A percentile compares a stretch with the other conserved stretches of the same genome.
phyloP scores from a whole-genome alignment of 2,113 vertebrate genomes.

The Psephotus haematonotus region DNA sequence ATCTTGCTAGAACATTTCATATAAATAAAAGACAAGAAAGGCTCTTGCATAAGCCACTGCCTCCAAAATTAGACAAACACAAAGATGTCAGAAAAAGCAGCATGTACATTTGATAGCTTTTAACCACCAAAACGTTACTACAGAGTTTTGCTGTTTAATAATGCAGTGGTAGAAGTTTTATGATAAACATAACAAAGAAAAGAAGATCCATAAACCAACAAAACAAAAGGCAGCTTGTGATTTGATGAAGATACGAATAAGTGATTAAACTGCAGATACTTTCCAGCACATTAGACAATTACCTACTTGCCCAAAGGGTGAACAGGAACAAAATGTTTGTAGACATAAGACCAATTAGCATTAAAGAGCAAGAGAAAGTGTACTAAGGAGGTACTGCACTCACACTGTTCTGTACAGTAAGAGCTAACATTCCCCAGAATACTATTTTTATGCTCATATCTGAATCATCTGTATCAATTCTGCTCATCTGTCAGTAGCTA shows the following conservation, averaged over 20 bases:
- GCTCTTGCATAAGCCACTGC: not conserved
- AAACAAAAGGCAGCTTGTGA: not conserved
- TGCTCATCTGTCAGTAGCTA: not conserved
- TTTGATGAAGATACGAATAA: not conserved
- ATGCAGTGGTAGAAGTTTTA: not conserved
- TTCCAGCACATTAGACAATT: not conserved
- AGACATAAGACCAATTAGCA: not conserved
- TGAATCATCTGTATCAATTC: not conserved
- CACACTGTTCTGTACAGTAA: not conserved
- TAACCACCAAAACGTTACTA: not conserved
- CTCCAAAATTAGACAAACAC: not conserved
- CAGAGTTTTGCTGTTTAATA: not conserved
- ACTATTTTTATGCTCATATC: not conserved
- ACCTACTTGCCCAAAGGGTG: not conserved
- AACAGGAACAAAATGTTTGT: not conserved
- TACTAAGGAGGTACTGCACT: not conserved
- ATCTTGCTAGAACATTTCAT: not conserved
- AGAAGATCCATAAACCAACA: not conserved
- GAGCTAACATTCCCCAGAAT: not conserved
- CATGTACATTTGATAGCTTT: rapidly evolving
- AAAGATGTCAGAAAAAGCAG: not conserved
- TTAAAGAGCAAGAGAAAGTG: not conserved
- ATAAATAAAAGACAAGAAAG: not conserved
- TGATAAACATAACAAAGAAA: not conserved
- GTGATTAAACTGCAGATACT: not conserved